phyloP scores from a whole-genome alignment of 2,113 vertebrate species.

The Cyanoramphus novaezelandiae region DNA sequence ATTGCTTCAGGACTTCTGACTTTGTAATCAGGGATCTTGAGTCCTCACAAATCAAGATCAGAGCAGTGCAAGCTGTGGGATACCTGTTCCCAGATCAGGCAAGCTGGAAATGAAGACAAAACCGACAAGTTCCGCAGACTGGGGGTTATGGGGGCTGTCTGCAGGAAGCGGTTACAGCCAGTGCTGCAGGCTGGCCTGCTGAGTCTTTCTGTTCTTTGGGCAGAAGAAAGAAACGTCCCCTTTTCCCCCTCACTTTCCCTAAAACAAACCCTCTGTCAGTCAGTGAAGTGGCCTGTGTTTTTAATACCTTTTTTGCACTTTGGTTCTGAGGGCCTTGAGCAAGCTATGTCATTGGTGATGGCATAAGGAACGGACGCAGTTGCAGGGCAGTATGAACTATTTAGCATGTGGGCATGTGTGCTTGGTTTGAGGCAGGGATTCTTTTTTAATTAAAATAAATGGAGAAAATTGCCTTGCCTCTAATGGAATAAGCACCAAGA shows the following conservation, averaged over 20 bases:
- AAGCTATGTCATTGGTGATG: not conserved
- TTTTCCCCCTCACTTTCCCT: not conserved
- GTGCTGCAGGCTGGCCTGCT: not conserved
- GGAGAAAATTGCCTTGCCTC: not conserved
- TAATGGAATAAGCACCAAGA: not conserved
- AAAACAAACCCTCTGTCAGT: not conserved
- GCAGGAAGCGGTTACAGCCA: not conserved
- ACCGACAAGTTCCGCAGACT: not conserved
- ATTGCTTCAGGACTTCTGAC: not conserved
- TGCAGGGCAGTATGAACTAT: not conserved
- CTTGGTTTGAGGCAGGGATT: not conserved
- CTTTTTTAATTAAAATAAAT: slow-evolving; percentile 19
- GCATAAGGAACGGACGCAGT: not conserved
- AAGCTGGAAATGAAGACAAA: slow-evolving; percentile 44
- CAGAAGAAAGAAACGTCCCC: not conserved
- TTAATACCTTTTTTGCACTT: slow-evolving; percentile 8
- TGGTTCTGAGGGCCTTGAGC: not conserved
- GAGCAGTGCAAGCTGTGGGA: not conserved
- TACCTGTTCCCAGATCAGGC: slow-evolving; percentile 32
- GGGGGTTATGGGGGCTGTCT: not conserved
- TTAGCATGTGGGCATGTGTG: not conserved
- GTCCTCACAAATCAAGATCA: slow-evolving; percentile 30
- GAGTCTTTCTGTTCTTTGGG: not conserved
- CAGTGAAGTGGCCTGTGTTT: not conserved
- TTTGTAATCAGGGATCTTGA: not conserved